Conservation (phyloP, 2,113 vertebrate species). For the Chitala chitala region DNA sequence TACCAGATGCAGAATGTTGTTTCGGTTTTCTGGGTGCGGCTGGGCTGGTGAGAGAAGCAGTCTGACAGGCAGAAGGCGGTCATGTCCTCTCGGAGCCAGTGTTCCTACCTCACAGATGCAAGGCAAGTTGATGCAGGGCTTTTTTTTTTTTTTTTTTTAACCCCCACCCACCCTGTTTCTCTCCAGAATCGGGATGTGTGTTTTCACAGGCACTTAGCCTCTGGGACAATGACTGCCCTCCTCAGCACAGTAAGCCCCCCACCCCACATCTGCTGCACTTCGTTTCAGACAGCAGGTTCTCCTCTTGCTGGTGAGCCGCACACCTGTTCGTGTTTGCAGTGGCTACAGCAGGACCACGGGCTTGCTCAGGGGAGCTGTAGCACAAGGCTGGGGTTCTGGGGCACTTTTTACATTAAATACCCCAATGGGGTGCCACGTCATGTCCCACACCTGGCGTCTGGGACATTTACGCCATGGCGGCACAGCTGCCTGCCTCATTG, state of each 20-base stretch:
- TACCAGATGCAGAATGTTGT: constrained; percentile 22
- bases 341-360: no score
- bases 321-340: neutral
- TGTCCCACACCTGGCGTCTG: neutral
- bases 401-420: neutral
- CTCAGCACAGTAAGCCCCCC: neutral
- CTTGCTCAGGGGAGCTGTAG: no score
- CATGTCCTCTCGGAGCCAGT: neutral
- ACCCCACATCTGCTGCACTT: neutral
- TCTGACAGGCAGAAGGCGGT: neutral
- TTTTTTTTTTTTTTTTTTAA: neutral
- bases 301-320: neutral
- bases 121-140: neutral
- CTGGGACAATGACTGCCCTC: neutral
- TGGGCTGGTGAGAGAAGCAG: neutral
- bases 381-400: no score
- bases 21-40: neutral
- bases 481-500: neutral
- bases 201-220: neutral
- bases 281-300: neutral
- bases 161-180: neutral
- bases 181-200: neutral
- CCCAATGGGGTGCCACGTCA: no score
- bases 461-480: neutral
- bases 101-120: no score